These are phyloP conservation scores for Thunnus thynnus DNA, from an alignment of 2,113 vertebrate genomes.

Conservation along the genomic window DNA sequence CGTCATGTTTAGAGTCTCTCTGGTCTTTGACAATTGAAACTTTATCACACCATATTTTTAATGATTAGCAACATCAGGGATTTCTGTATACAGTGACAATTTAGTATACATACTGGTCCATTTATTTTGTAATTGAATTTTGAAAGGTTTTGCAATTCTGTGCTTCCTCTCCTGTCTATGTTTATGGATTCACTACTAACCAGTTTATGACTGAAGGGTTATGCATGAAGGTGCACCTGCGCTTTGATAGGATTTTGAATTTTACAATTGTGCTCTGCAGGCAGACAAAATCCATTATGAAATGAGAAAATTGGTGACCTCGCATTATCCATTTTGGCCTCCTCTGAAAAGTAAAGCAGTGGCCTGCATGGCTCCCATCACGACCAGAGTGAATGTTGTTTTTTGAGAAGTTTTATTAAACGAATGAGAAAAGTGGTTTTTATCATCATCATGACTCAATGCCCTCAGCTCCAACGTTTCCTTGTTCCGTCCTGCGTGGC, in stretches of 20 bases:
- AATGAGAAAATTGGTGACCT: conserved; percentile 47
- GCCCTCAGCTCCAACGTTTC: conserved; percentile 4
- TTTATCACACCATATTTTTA: background rate
- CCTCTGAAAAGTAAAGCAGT: conserved; percentile 37
- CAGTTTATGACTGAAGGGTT: conserved; percentile 19
- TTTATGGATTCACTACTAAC: conserved; percentile 20
- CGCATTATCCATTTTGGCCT: conserved; percentile 10
- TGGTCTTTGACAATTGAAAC: background rate
- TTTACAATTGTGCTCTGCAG: conserved; percentile 42
- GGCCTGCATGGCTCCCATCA: conserved; percentile 13
- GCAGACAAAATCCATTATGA: conserved; percentile 41
- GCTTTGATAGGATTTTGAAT: conserved; percentile 45
- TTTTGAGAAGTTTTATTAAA: conserved; percentile 29
- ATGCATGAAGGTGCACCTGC: background rate
- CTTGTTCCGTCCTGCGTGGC: background rate
- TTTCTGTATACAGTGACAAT: conserved; percentile 3
- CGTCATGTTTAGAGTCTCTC: background rate
- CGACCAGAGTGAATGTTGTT: background rate
- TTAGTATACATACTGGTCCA: background rate
- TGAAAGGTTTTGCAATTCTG: background rate
- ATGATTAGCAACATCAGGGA: background rate
- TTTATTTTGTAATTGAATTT: conserved; percentile 1
- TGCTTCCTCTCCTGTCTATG: background rate
- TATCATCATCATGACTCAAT: background rate
- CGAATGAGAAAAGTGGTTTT: background rate